These are phyloP conservation scores for Parochlus steinenii DNA, from an alignment of 2,888 invertebrate genomes.

Conservation along the genomic window DNA sequence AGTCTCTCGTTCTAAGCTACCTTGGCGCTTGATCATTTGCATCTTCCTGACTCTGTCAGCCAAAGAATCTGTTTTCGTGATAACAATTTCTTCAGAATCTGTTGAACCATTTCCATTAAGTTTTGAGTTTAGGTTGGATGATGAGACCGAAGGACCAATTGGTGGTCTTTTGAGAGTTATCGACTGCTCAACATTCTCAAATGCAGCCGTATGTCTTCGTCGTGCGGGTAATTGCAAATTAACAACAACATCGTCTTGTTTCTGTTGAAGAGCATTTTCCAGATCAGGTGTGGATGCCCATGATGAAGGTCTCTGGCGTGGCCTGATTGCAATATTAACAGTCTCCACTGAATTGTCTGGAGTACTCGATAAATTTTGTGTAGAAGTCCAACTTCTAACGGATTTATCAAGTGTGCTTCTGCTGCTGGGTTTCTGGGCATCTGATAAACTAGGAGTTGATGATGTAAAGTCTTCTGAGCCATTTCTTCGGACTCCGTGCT, in stretches of 20 bases:
- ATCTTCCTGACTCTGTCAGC: slow-evolving; percentile 54
- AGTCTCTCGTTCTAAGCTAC: slow-evolving; percentile 21
- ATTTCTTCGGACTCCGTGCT: slow-evolving; percentile 61
- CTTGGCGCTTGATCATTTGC: slow-evolving; percentile 33
- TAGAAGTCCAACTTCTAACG: slow-evolving; percentile 58
- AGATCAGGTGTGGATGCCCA: slow-evolving; percentile 77
- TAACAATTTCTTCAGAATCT: slow-evolving; percentile 36
- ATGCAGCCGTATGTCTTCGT: slow-evolving; percentile 41
- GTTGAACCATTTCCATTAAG: no score
- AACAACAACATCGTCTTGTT: slow-evolving; percentile 40
- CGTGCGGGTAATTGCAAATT: slow-evolving; percentile 50
- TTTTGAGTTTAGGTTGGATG: no score
- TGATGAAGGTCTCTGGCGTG: slow-evolving; percentile 35
- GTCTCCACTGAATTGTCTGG: slow-evolving; percentile 21
- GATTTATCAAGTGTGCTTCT: slow-evolving; percentile 6
- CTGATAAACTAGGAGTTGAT: slow-evolving; percentile 64
- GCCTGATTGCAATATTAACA: slow-evolving; percentile 12
- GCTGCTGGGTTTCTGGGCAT: no score
- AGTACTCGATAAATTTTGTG: slow-evolving; percentile 41
- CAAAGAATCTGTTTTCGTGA: slow-evolving; percentile 49
- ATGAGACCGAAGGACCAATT: no score
- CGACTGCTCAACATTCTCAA: slow-evolving; percentile 26
- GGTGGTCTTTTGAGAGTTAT: slow-evolving; percentile 36
- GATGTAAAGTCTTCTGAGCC: slow-evolving; percentile 48
- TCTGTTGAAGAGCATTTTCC: slow-evolving; percentile 31